Base-by-base conservation (phyloP, 2,797 vertebrate species). In the Sciaenops ocellatus region DNA sequence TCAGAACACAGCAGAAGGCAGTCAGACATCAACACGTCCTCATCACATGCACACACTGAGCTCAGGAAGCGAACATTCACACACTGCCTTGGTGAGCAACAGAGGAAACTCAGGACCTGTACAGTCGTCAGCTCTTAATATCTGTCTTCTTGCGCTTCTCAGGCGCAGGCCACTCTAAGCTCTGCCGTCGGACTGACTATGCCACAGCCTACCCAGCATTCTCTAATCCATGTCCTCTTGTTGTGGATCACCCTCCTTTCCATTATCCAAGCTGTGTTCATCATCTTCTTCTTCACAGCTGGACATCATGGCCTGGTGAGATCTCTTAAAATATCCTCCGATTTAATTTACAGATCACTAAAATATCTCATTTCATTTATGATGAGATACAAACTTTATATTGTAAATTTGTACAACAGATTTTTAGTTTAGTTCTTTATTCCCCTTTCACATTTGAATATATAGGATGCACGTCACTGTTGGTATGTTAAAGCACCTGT, bases 231-330 rank as follows among this genome's bases (percentile, higher is more conserved):
- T 6, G 44, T 92, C 69, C 85, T 95, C 74, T 77, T 95, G 59
- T 46, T 92, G 54, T 96, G 95, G 95, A 74, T 77, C 66, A 73
- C 78, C 67, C 4, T 95, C 57, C 90, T 96, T 12, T 90, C 94
- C 44, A 44, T 94, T 20, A 56, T 76, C 55, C 91, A 94, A 73
- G 59, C 76, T 28, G 63, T 70, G 28, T 76, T 89, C 69, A 71
- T 94, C 78, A 12, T 76, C 57, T n/a, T 92, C 34, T 89, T 90
- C 88, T 85, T 94, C 83, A 86, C 87, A n/a, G 2, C 3, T 6
- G 83, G 67, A 87, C 76, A 67, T 16, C 76, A 56, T n/a, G 5
- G 5, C 46, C 28, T 0, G 93, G 94, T 95, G 84, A 95, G 93
- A 74, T 26, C 17, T 76, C 30, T 73, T 78, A 17, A 44, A 47